Evolutionary conservation across 2,888 invertebrate genomes (phyloP).

Genomic region (Serrognathus titanus): DNA sequence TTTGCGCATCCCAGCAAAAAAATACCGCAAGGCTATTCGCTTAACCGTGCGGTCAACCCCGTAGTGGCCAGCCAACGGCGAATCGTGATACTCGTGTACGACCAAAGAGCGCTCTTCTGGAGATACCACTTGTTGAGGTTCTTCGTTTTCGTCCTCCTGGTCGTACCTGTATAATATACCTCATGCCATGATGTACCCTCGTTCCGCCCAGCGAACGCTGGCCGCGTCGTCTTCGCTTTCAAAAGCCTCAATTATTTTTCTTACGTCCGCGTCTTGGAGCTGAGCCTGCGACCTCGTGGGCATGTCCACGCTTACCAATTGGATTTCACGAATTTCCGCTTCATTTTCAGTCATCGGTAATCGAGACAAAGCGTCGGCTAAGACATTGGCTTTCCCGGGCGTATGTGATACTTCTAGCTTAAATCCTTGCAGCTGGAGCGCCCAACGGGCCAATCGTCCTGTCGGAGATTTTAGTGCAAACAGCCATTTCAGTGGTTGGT

Average conservation of each 20-base stretch:
- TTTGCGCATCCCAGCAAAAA: not conserved
- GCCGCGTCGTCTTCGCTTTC: conserved; percentile 9
- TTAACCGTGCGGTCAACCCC: conserved; percentile 13
- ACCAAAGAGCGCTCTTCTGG: conserved; percentile 13
- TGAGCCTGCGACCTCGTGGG: conserved; percentile 31
- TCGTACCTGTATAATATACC: conserved; percentile 22
- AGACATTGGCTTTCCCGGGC: too few species aligned
- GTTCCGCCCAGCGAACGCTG: conserved; percentile 12
- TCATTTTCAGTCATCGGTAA: not conserved
- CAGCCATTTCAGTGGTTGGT: conserved; percentile 50
- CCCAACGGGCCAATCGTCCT: too few species aligned
- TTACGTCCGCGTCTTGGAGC: conserved; percentile 22
- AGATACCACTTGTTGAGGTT: conserved; percentile 18
- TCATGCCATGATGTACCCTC: conserved; percentile 15
- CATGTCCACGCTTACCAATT: not conserved
- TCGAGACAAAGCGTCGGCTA: too few species aligned
- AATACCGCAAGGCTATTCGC: conserved; percentile 15
- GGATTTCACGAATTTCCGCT: not conserved
- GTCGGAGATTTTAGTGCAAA: too few species aligned
- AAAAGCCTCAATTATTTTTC: conserved; percentile 18
- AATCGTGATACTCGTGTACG: conserved; percentile 18
- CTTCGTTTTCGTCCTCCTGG: conserved; percentile 16
- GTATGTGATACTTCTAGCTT: too few species aligned
- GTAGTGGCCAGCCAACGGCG: conserved; percentile 21
- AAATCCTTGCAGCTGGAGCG: too few species aligned